Base-by-base conservation (phyloP, 1,140 invertebrate species). In the Orussus abietinus region DNA sequence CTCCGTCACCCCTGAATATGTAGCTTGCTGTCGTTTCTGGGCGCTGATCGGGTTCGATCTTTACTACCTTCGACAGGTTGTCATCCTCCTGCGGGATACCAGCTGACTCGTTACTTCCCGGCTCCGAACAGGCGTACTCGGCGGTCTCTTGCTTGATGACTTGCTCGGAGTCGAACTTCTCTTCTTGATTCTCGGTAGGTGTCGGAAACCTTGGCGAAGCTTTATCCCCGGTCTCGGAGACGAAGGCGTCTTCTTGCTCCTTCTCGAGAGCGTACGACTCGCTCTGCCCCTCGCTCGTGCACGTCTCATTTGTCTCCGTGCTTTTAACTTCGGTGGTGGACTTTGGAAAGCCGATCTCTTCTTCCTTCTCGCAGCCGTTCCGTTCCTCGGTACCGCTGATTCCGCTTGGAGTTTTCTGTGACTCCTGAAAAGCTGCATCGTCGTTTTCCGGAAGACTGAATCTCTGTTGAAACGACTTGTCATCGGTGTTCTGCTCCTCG, bases 1-100 rank as follows among this genome's bases (percentile, higher is more conserved):
- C 82, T 5, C 82, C 81, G 22, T 85, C 83, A 2, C 83, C 83
- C 22, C 77, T 64, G 58, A 78, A 87, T 26, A 62, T 66, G 17
- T 74, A 70, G 19, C 61, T 57, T 1, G 42, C 46, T 17, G 38
- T 13, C 4, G 64, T 59, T 5, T 40, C 41, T 0, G 51, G 47
- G 12, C 39, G 39, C 10, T 51, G 48, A 10, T 63, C 58, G 0
- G 58, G 58, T 37, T 69, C 66, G 5, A 47, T 45, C 38, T 69
- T 69, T 21, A 68, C 58, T 12, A 39, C 34, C 3, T 38, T 51
- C 9, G 52, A 5, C 29, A 47, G 29, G 13, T 37, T 44, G 4
- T 54, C 54, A 26, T 56, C 51, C 22, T 53, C 55, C 7, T 29
- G 29, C 2, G 32, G 22, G 22, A 25, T n/a, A 7, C 42, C 5